Conservation (phyloP, 2,797 vertebrate species). For the Melanogrammus aeglefinus region DNA sequence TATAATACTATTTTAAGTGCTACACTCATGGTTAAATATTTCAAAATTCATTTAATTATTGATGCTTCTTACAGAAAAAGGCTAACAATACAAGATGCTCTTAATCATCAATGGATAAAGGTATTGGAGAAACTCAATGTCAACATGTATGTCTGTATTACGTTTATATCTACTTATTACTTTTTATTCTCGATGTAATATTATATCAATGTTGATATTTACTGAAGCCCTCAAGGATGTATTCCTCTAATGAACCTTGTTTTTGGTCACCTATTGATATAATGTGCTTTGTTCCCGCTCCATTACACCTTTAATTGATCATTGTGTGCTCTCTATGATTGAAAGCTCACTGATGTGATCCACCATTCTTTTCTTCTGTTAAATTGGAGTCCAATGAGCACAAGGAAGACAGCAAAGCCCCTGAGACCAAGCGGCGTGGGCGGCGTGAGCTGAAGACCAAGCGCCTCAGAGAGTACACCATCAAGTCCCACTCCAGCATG, state of each 20-base stretch:
- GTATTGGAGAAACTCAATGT: constrained; percentile 58
- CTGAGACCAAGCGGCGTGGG: constrained; percentile 71
- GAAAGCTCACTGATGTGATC: background rate
- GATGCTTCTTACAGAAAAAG: constrained; percentile 78
- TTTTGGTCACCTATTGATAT: background rate
- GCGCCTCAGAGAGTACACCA: constrained; percentile 88
- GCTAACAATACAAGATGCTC: constrained; percentile 88
- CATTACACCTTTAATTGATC: background rate
- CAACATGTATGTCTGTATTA: background rate
- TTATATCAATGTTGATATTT: too few relatives aligned
- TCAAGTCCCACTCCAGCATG: constrained; percentile 94
- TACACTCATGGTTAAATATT: background rate
- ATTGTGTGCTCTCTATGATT: constrained; percentile 39
- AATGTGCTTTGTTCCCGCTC: background rate
- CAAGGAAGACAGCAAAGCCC: constrained; percentile 70
- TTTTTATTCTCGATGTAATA: background rate
- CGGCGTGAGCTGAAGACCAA: constrained; percentile 86
- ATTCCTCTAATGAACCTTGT: background rate
- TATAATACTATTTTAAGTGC: background rate
- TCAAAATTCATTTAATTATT: background rate
- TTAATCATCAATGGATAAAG: constrained; percentile 92
- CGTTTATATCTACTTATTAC: background rate
- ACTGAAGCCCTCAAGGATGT: background rate
- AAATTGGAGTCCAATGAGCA: constrained; percentile 69
- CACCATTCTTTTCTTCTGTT: background rate